Evolutionary conservation across 2,797 vertebrate genomes (phyloP), one percentile per base, ranked within the genome.

Genomic region (Thripadectes ignobilis): DNA sequence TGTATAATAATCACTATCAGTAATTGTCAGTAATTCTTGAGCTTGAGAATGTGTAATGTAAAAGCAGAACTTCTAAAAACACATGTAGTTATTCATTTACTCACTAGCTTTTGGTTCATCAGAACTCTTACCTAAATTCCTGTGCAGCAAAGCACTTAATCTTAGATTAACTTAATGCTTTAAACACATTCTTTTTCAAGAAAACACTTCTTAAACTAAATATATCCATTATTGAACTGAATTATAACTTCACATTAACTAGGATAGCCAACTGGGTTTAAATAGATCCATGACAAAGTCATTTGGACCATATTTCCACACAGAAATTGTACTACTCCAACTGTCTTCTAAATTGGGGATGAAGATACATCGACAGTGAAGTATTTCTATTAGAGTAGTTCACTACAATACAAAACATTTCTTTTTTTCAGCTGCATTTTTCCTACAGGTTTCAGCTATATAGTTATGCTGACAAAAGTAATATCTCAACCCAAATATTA

Each of bases 81-180:
- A 11, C 32, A 34, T 26, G 20, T 85, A 88, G 36, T 24, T 57
- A 82, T 92, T 92, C 3, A 78, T 94, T 84, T 86, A 79, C 55
- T 72, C 51, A 39, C 23, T 51, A n/a, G 8, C 11, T 59, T 90
- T 78, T 73, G 92, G 91, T 82, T 85, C 71, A 92, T 69, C 71
- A 68, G 67, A 92, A 77, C 13, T 80, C 62, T 62, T 68, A 81
- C 36, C 30, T 67, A 62, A 91, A 96, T 80, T 89, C 69, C 61
- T 81, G 55, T 84, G 45, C 36, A 78, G 55, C n/a, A 92, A 86
- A 78, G 46, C 54, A 75, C 48, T 95, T 91, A 77, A 78, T 87
- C 81, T 91, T 34, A 62, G 19, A 69, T 82, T 89, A 89, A 69
- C 15, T 55, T 51, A 73, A 62, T n/a, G 21, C 63, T 90, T 85